A percentile compares a stretch with the other conserved stretches of the same genome.
Conservation (phyloP, 2,888 invertebrate species). For the Cyclophora albipunctata region DNA sequence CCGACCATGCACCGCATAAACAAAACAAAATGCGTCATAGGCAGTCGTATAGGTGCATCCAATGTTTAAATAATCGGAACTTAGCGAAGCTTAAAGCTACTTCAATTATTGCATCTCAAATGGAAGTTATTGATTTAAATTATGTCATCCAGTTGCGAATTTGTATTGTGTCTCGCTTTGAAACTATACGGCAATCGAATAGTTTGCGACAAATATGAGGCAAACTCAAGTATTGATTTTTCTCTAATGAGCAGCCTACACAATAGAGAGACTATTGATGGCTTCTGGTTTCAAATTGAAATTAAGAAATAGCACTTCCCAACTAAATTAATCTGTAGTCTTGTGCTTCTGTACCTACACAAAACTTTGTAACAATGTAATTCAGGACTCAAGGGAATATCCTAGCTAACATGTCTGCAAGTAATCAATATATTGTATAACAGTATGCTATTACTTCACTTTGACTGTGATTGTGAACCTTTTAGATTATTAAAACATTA, state of each 20-base stretch:
- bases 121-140: constrained; percentile 2
- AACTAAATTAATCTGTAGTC: too few relatives aligned
- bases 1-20: constrained; percentile 58
- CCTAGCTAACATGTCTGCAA: too few relatives aligned
- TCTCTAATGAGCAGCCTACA: constrained; percentile 40
- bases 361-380: too few relatives aligned
- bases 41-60: constrained; percentile 1
- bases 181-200: too few relatives aligned
- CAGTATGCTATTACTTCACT: too few relatives aligned
- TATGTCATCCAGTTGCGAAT: neutral
- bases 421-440: too few relatives aligned
- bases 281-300: neutral
- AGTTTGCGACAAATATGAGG: constrained; percentile 2
- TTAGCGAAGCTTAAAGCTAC: too few relatives aligned
- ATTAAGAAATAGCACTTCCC: neutral
- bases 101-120: neutral
- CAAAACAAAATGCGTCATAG: constrained; percentile 54
- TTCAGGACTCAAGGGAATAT: too few relatives aligned
- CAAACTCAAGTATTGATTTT: constrained; percentile 65
- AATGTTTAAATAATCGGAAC: too few relatives aligned
- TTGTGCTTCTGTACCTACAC: too few relatives aligned
- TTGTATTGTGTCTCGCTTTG: neutral
- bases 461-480: too few relatives aligned
- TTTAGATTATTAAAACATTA: too few relatives aligned
- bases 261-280: constrained; percentile 38